Evolutionary conservation across 2,113 vertebrate genomes (phyloP), one percentile per base, ranked within the genome.

Genomic region (Nicator chloris): DNA sequence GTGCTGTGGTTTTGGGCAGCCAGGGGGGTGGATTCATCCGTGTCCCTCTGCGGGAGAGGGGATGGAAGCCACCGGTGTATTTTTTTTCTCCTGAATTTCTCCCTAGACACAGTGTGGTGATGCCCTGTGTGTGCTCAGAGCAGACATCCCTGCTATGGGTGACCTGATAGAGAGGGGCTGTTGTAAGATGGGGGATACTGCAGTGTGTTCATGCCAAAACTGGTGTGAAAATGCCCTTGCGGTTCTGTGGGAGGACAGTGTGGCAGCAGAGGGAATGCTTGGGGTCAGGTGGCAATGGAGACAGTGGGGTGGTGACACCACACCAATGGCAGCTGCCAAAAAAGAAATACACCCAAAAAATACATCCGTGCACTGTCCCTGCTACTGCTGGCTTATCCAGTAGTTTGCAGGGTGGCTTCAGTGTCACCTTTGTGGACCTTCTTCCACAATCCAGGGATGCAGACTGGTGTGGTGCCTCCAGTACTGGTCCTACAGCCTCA

Each of bases 71-170:
- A 66, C 33, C 0, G 0, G 39, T 28, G 56, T 15, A 0, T 45
- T 61, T 61, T 63, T 61, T 65, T 21, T n/a, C 3, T 50, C 30
- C 57, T 14, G 35, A 15, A 44, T 91, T 82, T 61, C 6, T 14
- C 5, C 7, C 30, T 42, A 14, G 40, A 14, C 50, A 4, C 28
- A 10, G 10, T 0, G 3, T 42, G 13, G 44, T 44, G 17, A 14
- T 63, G 28, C 17, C 28, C 17, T 45, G 45, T 0, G 0, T 0
- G 0, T 65, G 15, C 33, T 77, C 18, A 1, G 4, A 40, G 44
- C 45, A 37, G 44, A 44, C 37, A 16, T 45, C n/a, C 14, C 7
- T 68, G 68, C 53, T 30, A 1, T 22, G 30, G 8, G 47, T 28
- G 37, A 20, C 49, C 20, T 1, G 4, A 10, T 37, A 19, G 19